These are phyloP conservation scores for Automeris io DNA, from an alignment of 2,888 invertebrate species.

Conservation along the genomic window DNA sequence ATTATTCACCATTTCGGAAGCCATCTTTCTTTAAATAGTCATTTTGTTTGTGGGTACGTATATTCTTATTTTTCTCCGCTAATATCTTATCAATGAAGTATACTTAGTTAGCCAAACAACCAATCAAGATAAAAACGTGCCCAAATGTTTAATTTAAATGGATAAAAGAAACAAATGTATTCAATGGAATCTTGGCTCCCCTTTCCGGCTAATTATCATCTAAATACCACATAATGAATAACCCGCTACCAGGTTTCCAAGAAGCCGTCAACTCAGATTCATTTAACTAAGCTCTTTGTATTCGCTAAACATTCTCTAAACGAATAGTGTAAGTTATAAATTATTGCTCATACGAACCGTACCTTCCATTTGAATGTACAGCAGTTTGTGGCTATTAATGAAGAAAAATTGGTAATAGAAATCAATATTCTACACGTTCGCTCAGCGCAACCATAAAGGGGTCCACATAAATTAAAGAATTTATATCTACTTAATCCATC, in stretches of 20 bases:
- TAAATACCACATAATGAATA: conserved; percentile 49
- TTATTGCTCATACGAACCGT: conserved; percentile 30
- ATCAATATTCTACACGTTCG: conserved; percentile 43
- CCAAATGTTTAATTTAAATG: conserved; percentile 10
- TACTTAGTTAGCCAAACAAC: conserved; percentile 2
- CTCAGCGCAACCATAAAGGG: conserved; percentile 33
- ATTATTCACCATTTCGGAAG: no score
- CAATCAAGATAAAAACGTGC: conserved; percentile 5
- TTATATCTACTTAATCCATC: conserved; percentile 42
- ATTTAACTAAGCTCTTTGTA: conserved; percentile 31
- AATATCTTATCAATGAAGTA: no score
- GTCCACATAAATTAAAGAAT: conserved; percentile 41
- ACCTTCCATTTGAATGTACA: conserved; percentile 22
- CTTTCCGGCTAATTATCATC: conserved; percentile 49
- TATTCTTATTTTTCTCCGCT: no score
- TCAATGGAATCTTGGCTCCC: conserved; percentile 33
- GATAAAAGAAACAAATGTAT: conserved; percentile 19
- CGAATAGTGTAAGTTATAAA: conserved; percentile 20
- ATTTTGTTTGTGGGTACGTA: no score
- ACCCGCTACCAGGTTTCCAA: conserved; percentile 44
- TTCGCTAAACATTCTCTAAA: conserved; percentile 23
- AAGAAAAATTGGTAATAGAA: conserved; percentile 42
- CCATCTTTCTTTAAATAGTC: no score
- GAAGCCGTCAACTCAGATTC: conserved; percentile 32
- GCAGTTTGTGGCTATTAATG: conserved; percentile 37